Base-by-base conservation (phyloP, 2,113 vertebrate species). In the Thomomys bottae region DNA sequence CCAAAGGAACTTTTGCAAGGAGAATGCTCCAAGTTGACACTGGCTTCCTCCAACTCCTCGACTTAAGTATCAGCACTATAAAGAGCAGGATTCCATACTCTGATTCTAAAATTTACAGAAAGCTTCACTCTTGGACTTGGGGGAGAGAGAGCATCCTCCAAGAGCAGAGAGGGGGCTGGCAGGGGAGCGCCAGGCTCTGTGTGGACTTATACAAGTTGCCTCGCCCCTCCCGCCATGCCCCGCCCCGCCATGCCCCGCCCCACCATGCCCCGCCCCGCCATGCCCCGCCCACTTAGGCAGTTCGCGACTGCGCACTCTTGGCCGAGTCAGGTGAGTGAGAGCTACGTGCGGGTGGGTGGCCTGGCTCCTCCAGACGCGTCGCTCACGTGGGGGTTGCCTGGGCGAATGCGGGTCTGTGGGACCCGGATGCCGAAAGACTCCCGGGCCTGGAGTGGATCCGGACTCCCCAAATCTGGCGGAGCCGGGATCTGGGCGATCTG, bases 401-500 rank as follows among this genome's bases (percentile, higher is more conserved):
- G 1, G 21, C 14, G 1, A 10, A 20, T 15, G 49, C 10, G 1
- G n/a, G 9, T 42, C 9, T 20, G 20, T 9, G 2, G 26, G 18
- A n/a, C 72, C 15, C 0, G 24, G 2, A 15, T 30, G 66, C 12
- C 1, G 32, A 24, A 45, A 15, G 20, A 2, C 34, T 8, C 4
- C 1, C 1, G 54, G 9, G 1, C 7, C 23, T 21, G 15, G 42
- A 8, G 15, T 2, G 0, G 26, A 21, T 6, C 36, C 5, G 68
- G 34, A 0, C 28, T 0, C 5, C 0, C 40, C 6, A 18, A 5
- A 57, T 5, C 10, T 0, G 49, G 17, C 1, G 34, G 1, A 54
- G 20, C 54, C 11, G 0, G 5, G 12, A 3, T 6, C 40, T 12
- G 0, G 30, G 0, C 4, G 12, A 3, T 6, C 40, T 12, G 0